Evolutionary conservation across 2,888 invertebrate species (phyloP).

Genomic region (Hetaerina titia): DNA sequence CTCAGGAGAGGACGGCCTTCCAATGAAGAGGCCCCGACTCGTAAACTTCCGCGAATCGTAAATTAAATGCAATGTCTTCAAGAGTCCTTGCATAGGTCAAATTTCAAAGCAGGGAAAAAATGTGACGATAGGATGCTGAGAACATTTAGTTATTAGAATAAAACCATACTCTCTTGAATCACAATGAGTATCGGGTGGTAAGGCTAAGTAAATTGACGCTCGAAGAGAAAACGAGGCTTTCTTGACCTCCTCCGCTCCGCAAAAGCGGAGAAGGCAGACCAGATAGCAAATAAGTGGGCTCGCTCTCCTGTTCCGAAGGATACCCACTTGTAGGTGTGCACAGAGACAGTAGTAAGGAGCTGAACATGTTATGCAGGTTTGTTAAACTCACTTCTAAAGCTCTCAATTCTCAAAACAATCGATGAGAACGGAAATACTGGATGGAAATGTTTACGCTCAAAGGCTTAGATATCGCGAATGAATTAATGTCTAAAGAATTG

Average conservation of each 20-base stretch:
- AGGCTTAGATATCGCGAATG: too few relatives aligned
- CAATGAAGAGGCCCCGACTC: not conserved
- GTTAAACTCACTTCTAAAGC: not conserved
- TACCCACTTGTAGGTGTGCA: not conserved
- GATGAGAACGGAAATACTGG: not conserved
- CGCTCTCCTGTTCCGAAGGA: constrained; percentile 1
- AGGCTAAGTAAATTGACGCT: not conserved
- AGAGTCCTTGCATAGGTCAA: not conserved
- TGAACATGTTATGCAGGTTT: not conserved
- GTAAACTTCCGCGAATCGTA: not conserved
- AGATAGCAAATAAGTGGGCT: constrained; percentile 16
- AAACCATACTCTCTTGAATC: not conserved
- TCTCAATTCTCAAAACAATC: not conserved
- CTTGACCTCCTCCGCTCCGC: constrained; percentile 15
- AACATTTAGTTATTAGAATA: not conserved
- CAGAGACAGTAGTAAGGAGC: not conserved
- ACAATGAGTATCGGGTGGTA: not conserved
- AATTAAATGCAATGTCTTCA: not conserved
- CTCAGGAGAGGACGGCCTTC: not conserved
- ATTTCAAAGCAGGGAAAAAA: not conserved
- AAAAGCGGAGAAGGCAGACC: constrained; percentile 54
- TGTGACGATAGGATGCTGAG: not conserved
- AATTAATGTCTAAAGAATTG: too few relatives aligned
- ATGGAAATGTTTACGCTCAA: not conserved
- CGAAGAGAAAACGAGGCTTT: not conserved